These are phyloP conservation scores for Phorcus lineatus DNA, from an alignment of 2,888 invertebrate species.

Conservation along the genomic window DNA sequence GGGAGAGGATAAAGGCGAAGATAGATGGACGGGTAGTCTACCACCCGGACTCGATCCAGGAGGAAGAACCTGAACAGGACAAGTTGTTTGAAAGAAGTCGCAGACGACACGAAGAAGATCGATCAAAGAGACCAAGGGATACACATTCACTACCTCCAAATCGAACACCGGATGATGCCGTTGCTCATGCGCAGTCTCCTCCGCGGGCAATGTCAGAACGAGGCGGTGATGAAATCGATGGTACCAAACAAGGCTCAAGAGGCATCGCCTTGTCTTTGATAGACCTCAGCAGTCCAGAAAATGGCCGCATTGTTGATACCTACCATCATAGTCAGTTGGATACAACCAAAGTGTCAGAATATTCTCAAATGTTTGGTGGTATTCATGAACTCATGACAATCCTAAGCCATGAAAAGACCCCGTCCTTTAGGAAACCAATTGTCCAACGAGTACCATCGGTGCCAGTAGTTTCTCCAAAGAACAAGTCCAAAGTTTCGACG, in stretches of 20 bases:
- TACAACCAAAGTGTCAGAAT: conserved; percentile 48
- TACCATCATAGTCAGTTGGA: conserved; percentile 57
- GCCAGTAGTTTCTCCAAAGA: conserved; percentile 26
- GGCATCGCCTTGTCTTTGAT: not conserved
- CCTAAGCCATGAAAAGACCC: conserved; percentile 57
- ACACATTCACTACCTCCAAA: not conserved
- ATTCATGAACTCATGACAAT: conserved; percentile 57
- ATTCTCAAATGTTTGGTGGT: conserved; percentile 45
- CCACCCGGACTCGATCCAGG: conserved; percentile 27
- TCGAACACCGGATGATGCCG: not conserved
- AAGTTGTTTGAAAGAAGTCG: conserved; percentile 18
- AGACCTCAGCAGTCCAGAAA: conserved; percentile 43
- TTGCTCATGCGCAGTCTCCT: not conserved
- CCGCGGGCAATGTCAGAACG: conserved; percentile 10
- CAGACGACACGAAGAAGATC: too few species aligned
- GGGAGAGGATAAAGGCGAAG: conserved; percentile 43
- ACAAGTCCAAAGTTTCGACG: conserved; percentile 51
- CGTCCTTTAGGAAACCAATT: conserved; percentile 62
- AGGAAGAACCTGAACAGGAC: conserved; percentile 12
- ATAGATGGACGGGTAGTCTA: not conserved
- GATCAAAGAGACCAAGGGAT: conserved; percentile 16
- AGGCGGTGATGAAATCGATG: conserved; percentile 6
- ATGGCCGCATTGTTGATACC: conserved; percentile 45
- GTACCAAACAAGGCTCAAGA: not conserved
- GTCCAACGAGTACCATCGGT: conserved; percentile 43